Conservation (phyloP, 2,113 vertebrate genomes). For the Ochotona curzoniae region DNA sequence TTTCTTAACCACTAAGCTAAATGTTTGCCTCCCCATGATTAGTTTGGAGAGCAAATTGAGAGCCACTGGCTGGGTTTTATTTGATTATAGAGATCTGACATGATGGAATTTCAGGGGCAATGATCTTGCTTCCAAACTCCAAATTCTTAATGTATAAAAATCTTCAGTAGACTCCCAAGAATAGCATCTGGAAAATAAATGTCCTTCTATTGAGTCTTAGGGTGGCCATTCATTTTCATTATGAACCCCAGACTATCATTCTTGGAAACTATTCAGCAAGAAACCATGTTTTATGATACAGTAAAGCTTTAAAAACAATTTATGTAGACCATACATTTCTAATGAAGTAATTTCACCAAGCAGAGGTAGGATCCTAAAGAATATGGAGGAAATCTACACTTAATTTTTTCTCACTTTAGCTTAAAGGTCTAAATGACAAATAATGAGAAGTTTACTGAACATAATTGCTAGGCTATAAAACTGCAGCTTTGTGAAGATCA, state of each 20-base stretch:
- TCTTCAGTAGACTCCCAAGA: not conserved
- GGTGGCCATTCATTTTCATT: not conserved
- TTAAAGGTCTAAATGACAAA: not conserved
- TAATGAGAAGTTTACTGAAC: not conserved
- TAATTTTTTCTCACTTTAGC: not conserved
- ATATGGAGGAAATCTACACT: not conserved
- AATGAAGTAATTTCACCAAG: constrained; percentile 47
- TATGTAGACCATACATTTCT: not conserved
- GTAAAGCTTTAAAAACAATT: constrained; percentile 14
- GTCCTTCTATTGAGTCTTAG: not conserved
- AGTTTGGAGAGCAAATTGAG: not conserved
- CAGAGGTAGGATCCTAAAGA: not conserved
- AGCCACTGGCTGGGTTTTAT: not conserved
- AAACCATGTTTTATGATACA: constrained; percentile 1
- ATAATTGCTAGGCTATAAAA: not conserved
- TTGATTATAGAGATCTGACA: not conserved
- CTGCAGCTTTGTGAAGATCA: not conserved
- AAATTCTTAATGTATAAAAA: not conserved
- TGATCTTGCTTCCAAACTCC: not conserved
- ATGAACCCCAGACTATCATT: not conserved
- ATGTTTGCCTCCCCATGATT: not conserved
- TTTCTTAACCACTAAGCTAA: too few relatives aligned
- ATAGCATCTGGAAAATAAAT: not conserved
- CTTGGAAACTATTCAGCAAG: not conserved
- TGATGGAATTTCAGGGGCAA: not conserved